Evolutionary conservation across 2,113 vertebrate genomes (phyloP).

Genomic region (Sminthopsis crassicaudata): DNA sequence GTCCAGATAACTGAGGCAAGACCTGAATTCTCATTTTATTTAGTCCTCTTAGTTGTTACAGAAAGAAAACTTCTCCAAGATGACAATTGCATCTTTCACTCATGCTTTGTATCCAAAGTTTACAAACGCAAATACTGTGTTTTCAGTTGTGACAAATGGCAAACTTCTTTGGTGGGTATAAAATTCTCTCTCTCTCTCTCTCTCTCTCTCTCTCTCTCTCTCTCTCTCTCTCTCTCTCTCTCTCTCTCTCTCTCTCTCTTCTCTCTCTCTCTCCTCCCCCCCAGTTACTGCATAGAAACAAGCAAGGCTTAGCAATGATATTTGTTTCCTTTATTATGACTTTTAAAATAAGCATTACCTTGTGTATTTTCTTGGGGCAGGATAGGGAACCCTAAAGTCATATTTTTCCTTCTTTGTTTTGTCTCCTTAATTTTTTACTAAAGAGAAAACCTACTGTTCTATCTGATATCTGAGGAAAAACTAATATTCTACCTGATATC

Average conservation of each 20-base stretch:
- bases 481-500: not conserved
- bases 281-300: not conserved
- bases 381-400: not conserved
- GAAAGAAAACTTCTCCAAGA: not conserved
- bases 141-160: not conserved
- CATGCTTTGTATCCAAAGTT: not conserved
- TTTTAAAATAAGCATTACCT: not conserved
- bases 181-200: not conserved
- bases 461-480: not conserved
- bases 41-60: not conserved
- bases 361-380: not conserved
- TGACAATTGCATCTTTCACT: not conserved
- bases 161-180: not conserved
- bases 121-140: not conserved
- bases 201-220: too few species aligned
- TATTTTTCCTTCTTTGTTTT: not conserved
- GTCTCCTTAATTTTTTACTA: not conserved
- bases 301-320: not conserved
- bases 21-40: not conserved
- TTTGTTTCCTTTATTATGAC: not conserved
- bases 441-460: not conserved
- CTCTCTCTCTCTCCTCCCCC: too few species aligned
- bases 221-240: too few species aligned
- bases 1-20: not conserved
- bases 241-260: too few species aligned